These are phyloP conservation scores for Nyleta sp. DNA, from an alignment of 2,888 invertebrate genomes.

Conservation along the genomic window DNA sequence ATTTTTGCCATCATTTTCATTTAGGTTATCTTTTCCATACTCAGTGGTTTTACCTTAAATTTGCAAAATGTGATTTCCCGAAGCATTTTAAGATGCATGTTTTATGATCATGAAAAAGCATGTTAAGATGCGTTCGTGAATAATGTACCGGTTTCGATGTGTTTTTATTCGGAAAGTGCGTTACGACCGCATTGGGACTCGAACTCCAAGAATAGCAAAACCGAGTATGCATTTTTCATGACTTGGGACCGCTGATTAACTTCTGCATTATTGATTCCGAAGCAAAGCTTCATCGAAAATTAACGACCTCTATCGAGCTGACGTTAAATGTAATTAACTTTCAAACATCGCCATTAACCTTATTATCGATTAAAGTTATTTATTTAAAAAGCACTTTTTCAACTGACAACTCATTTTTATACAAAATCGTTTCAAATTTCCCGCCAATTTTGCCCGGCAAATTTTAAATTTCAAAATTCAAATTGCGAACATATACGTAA, in stretches of 20 bases:
- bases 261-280: neutral
- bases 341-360: neutral
- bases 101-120: conserved; percentile 23
- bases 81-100: conserved; percentile 4
- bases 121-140: conserved; percentile 23
- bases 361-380: no score
- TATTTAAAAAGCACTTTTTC: no score
- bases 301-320: neutral
- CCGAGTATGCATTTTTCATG: neutral
- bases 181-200: conserved; percentile 1
- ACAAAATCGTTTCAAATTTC: no score
- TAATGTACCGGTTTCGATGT: conserved; percentile 16
- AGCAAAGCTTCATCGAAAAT: neutral
- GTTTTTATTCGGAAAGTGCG: conserved; percentile 25
- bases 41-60: neutral
- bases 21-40: no score
- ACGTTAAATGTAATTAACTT: neutral
- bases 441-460: no score
- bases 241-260: conserved; percentile 5
- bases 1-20: no score
- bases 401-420: no score
- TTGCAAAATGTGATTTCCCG: conserved; percentile 1
- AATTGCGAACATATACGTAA: no score
- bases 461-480: no score
- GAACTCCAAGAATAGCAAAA: conserved; percentile 4